Conservation (phyloP, 1,140 invertebrate genomes). For the Macrobrachium nipponense region DNA sequence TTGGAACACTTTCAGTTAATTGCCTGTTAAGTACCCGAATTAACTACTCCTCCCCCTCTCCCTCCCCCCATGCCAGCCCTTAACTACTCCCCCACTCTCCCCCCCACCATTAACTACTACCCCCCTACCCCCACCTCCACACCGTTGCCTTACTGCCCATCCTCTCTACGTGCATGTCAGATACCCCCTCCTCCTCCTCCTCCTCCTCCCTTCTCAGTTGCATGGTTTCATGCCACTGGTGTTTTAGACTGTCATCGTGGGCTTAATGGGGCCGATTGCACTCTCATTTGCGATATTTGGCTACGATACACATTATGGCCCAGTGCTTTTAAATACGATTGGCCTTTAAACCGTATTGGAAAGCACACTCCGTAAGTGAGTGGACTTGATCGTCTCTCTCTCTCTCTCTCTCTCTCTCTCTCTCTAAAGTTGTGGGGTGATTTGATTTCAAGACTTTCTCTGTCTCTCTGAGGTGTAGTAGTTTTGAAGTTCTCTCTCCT, state of each 20-base stretch:
- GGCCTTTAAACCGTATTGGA: no score
- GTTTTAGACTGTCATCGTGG: neutral
- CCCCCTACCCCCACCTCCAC: neutral
- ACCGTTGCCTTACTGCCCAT: neutral
- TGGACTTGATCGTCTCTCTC: neutral
- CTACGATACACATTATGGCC: no score
- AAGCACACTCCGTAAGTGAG: neutral
- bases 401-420: conserved; percentile 1
- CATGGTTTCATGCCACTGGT: neutral
- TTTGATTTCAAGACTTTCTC: neutral
- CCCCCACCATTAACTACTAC: neutral
- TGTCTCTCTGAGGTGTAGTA: no score
- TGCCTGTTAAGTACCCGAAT: no score
- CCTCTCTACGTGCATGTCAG: no score
- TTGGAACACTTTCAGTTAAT: no score
- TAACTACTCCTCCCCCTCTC: neutral
- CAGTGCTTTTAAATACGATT: no score
- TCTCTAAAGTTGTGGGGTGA: neutral
- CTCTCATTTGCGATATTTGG: neutral
- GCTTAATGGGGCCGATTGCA: neutral
- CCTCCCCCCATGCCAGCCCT: neutral
- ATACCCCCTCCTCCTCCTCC: neutral
- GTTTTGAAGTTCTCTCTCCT: no score
- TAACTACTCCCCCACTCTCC: neutral
- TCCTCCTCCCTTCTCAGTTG: conserved; percentile 17